phyloP scores from a whole-genome alignment of 2,797 vertebrate species.

The Bryconaethiops microstoma region DNA sequence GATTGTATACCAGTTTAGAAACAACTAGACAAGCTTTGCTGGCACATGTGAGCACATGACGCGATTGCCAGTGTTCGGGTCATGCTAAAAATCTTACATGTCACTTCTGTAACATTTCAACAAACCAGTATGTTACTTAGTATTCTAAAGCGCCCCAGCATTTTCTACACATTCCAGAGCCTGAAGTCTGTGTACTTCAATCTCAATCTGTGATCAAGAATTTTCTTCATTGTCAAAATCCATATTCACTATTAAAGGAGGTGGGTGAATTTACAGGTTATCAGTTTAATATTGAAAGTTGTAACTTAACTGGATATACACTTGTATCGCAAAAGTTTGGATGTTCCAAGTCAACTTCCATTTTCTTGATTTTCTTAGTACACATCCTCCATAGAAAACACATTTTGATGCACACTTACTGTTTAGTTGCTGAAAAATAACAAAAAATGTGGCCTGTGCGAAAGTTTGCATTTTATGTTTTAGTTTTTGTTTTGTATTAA shows the following conservation, averaged over 20 bases:
- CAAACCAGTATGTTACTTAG: not conserved
- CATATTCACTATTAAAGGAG: not conserved
- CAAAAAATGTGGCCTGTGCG: too few species aligned
- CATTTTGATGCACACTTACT: too few species aligned
- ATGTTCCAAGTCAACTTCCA: too few species aligned
- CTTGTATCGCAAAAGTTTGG: too few species aligned
- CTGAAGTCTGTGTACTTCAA: not conserved
- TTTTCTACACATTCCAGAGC: not conserved
- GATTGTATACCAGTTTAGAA: conserved; percentile 1
- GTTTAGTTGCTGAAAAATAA: too few species aligned
- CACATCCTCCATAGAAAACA: too few species aligned
- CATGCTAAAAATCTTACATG: conserved; percentile 8
- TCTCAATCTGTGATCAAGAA: not conserved
- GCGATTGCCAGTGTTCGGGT: not conserved
- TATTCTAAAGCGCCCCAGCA: not conserved
- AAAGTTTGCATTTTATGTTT: too few species aligned
- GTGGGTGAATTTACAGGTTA: not conserved
- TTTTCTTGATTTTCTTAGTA: too few species aligned
- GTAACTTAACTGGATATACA: not conserved
- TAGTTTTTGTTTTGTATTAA: too few species aligned
- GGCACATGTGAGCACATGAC: not conserved
- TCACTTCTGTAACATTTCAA: conserved; percentile 19
- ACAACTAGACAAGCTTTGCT: not conserved
- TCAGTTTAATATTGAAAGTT: not conserved
- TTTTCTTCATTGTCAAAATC: conserved; percentile 4